phyloP scores from a whole-genome alignment of 2,888 invertebrate genomes.

The Lasioglossum leucozonium region DNA sequence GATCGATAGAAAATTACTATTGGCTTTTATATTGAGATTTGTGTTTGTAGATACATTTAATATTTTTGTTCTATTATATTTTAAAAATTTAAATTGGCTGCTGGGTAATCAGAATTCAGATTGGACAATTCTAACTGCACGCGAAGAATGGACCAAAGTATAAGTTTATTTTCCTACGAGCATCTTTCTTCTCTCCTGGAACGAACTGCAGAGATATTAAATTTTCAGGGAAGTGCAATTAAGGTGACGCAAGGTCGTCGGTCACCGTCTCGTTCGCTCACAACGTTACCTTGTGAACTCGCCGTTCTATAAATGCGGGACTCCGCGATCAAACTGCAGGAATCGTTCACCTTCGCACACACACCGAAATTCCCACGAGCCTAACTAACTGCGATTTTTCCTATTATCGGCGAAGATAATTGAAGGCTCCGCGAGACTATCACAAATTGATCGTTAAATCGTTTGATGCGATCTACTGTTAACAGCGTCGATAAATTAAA shows the following conservation, averaged over 20 bases:
- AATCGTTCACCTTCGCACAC: conserved; percentile 56
- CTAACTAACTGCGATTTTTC: conserved; percentile 47
- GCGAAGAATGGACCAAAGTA: neutral
- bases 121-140: neutral
- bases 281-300: conserved; percentile 44
- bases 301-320: conserved; percentile 25
- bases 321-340: conserved; percentile 45
- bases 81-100: neutral
- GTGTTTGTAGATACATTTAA: no score
- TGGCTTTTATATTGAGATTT: no score
- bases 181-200: neutral
- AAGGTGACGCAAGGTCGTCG: conserved; percentile 11
- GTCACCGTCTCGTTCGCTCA: conserved; percentile 35
- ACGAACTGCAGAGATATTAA: neutral
- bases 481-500: neutral
- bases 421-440: conserved; percentile 54
- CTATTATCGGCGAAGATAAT: conserved; percentile 79
- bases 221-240: conserved; percentile 39
- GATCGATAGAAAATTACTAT: no score
- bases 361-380: conserved; percentile 66
- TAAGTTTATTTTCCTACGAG: neutral
- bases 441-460: conserved; percentile 75
- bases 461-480: conserved; percentile 67
- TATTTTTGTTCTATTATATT: no score
- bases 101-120: neutral